These are phyloP conservation scores for Callocephalon fimbriatum DNA, from an alignment of 2,113 vertebrate species.

Conservation along the genomic window DNA sequence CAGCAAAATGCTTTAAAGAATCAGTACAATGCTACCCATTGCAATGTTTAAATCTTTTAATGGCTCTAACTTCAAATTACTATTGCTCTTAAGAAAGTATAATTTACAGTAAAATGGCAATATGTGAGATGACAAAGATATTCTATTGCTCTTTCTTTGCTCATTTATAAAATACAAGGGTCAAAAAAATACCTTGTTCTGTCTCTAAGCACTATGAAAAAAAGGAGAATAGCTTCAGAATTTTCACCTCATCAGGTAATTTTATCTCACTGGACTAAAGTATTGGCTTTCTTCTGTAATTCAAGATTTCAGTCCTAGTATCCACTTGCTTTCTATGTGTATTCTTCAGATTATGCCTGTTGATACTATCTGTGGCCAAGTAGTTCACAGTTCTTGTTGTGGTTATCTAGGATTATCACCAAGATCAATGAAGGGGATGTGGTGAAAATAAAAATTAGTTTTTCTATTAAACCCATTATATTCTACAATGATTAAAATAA, in stretches of 20 bases:
- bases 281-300: not conserved
- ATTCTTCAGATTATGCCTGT: not conserved
- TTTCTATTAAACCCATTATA: not conserved
- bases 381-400: not conserved
- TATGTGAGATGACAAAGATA: not conserved
- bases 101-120: not conserved
- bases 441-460: not conserved
- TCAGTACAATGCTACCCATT: not conserved
- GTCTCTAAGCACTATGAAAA: not conserved
- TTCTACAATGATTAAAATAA: not conserved
- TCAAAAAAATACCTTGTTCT: not conserved
- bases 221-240: not conserved
- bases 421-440: not conserved
- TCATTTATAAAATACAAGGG: not conserved
- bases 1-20: not conserved
- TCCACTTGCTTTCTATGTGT: not conserved
- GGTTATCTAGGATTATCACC: not conserved
- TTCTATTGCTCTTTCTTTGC: not conserved
- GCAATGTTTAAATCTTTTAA: not conserved
- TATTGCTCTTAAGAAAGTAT: not conserved
- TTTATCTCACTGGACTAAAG: not conserved
- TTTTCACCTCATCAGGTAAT: not conserved
- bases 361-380: not conserved
- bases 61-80: not conserved
- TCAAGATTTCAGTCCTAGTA: not conserved